Evolutionary conservation across 2,888 invertebrate genomes (phyloP).

Genomic region (Lycocerus yunnanus): DNA sequence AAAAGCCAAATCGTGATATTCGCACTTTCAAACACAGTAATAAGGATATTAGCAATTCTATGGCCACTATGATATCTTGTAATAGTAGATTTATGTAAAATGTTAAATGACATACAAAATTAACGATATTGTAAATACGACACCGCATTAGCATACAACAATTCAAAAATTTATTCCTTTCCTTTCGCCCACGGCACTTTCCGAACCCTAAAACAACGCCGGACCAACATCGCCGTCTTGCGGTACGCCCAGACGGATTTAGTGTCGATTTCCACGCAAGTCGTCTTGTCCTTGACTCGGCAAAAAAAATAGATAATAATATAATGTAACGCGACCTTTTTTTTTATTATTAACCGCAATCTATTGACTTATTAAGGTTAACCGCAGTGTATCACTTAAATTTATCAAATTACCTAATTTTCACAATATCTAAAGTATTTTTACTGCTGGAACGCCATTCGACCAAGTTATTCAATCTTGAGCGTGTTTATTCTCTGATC

Average conservation of each 20-base stretch:
- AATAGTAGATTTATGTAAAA: constrained; percentile 10
- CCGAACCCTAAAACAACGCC: not conserved
- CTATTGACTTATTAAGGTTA: not conserved
- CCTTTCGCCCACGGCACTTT: not conserved
- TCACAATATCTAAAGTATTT: not conserved
- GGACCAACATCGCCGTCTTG: not conserved
- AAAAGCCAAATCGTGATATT: constrained; percentile 24
- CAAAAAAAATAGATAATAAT: not conserved
- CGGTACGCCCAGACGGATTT: not conserved
- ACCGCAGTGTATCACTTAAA: not conserved
- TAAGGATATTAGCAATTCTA: constrained; percentile 22
- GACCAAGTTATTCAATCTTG: not conserved
- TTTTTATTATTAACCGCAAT: not conserved
- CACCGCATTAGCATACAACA: not conserved
- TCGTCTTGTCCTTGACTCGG: not conserved
- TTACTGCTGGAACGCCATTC: not conserved
- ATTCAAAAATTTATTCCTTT: not conserved
- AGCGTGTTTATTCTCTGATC: not conserved
- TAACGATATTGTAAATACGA: not conserved
- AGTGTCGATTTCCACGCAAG: not conserved
- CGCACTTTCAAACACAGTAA: constrained; percentile 26
- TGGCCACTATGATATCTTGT: constrained; percentile 12
- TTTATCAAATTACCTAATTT: not conserved
- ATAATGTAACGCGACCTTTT: not conserved
- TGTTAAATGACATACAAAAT: not conserved